A percentile compares a stretch with the other conserved stretches of the same genome.
Evolutionary conservation across 2,797 vertebrate genomes (phyloP).

Genomic region (Hoplostethus mediterraneus): DNA sequence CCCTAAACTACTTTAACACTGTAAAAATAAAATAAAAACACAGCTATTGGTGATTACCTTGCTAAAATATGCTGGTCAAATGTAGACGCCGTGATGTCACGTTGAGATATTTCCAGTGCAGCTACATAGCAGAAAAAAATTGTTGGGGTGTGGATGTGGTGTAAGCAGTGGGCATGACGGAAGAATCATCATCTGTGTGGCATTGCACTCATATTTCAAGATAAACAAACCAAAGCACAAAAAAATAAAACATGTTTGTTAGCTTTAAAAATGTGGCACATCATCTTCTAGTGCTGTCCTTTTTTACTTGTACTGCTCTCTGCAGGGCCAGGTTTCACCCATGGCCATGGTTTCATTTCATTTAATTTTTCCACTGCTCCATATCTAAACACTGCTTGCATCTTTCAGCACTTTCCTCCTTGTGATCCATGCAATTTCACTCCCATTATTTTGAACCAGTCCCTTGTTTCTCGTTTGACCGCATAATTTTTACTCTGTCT

Average conservation of each 20-base stretch:
- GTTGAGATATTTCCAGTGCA: too few relatives aligned
- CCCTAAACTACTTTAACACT: too few relatives aligned
- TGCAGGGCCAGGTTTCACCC: slow-evolving; percentile 17
- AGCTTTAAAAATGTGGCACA: neutral
- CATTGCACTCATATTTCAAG: slow-evolving; percentile 4
- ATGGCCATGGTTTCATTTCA: slow-evolving; percentile 1
- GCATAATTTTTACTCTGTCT: slow-evolving; percentile 59
- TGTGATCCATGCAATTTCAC: slow-evolving; percentile 50
- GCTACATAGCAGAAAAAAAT: slow-evolving; percentile 24
- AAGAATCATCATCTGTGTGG: slow-evolving; percentile 18
- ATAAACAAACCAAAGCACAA: slow-evolving; percentile 10
- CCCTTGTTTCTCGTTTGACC: slow-evolving; percentile 66
- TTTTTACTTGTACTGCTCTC: neutral
- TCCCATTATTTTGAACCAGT: slow-evolving; percentile 62
- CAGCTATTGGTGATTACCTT: too few relatives aligned
- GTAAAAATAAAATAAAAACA: too few relatives aligned
- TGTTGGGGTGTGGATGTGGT: slow-evolving; percentile 20
- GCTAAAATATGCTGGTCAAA: too few relatives aligned
- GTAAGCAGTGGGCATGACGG: neutral
- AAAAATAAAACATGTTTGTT: slow-evolving; percentile 2
- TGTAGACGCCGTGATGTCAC: too few relatives aligned
- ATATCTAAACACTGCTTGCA: slow-evolving; percentile 22
- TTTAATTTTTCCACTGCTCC: slow-evolving; percentile 28
- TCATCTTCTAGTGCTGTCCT: slow-evolving; percentile 16
- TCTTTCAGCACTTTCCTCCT: slow-evolving; percentile 47